Conservation (phyloP, 2,888 invertebrate species). For the Volucella inflata region DNA sequence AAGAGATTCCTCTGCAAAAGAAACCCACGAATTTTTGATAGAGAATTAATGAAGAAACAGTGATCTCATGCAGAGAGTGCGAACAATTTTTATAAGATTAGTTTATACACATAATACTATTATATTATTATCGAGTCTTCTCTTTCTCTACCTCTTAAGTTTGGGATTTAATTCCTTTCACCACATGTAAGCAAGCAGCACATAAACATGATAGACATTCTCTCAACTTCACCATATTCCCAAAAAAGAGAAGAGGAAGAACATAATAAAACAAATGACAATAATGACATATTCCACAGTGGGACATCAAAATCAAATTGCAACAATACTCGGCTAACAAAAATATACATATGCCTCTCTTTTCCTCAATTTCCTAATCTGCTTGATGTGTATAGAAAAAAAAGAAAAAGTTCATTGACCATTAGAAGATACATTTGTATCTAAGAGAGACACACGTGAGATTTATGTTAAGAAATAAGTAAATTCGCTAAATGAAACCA, state of each 20-base stretch:
- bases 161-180: constrained; percentile 50
- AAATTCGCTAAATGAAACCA: constrained; percentile 23
- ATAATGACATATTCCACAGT: constrained; percentile 63
- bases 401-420: constrained; percentile 65
- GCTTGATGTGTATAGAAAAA: constrained; percentile 31
- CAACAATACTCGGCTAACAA: constrained; percentile 37
- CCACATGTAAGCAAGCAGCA: constrained; percentile 56
- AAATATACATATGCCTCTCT: constrained; percentile 29
- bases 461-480: constrained; percentile 58
- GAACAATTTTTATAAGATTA: constrained; percentile 56
- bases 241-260: constrained; percentile 9
- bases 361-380: constrained; percentile 28
- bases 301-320: constrained; percentile 58
- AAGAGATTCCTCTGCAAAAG: constrained; percentile 19
- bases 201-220: constrained; percentile 47
- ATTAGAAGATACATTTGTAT: constrained; percentile 49
- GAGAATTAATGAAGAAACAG: constrained; percentile 49
- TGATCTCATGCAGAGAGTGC: constrained; percentile 56
- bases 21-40: constrained; percentile 6
- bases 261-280: not conserved
- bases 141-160: constrained; percentile 3
- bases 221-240: constrained; percentile 49
- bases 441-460: constrained; percentile 8
- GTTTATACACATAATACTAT: constrained; percentile 18
- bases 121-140: constrained; percentile 31